These are phyloP conservation scores for Butorides virescens DNA, from an alignment of 2,113 vertebrate genomes.

Conservation along the genomic window DNA sequence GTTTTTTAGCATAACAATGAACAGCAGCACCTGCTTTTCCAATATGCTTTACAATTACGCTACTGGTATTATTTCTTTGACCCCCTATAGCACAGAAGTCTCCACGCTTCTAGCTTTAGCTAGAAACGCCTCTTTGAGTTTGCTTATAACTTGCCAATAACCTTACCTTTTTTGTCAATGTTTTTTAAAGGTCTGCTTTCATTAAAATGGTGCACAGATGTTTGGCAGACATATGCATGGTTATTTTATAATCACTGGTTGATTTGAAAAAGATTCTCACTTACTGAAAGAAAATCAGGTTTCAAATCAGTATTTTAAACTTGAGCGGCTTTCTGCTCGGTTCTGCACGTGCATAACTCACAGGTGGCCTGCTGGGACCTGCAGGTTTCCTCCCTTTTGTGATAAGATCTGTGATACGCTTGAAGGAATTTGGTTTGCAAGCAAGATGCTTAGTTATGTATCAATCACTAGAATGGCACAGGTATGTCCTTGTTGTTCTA, in stretches of 20 bases:
- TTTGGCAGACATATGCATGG: not conserved
- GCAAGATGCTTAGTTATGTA: not conserved
- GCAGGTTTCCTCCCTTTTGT: not conserved
- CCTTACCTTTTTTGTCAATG: not conserved
- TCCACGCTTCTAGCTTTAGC: not conserved
- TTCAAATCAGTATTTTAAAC: not conserved
- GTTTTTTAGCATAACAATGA: slow-evolving; percentile 61
- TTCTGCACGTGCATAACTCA: not conserved
- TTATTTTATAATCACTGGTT: not conserved
- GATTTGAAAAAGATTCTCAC: not conserved
- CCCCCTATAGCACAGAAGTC: not conserved
- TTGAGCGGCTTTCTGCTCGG: not conserved
- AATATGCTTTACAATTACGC: slow-evolving; percentile 9
- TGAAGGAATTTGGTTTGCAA: not conserved
- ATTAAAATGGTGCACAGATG: not conserved
- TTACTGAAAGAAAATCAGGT: not conserved
- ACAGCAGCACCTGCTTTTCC: slow-evolving; percentile 60
- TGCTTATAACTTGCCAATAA: not conserved
- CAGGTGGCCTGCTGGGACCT: not conserved
- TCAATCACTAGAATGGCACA: not conserved
- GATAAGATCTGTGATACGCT: not conserved
- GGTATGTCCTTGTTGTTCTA: not conserved
- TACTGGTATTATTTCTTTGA: not conserved
- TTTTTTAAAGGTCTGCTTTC: not conserved
- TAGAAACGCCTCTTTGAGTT: not conserved